Percentiles rank a stretch among this genome's conserved stretches.
phyloP scores from a whole-genome alignment of 37 sponge, comb jelly and placozoan species.

The Geodia barretti region DNA sequence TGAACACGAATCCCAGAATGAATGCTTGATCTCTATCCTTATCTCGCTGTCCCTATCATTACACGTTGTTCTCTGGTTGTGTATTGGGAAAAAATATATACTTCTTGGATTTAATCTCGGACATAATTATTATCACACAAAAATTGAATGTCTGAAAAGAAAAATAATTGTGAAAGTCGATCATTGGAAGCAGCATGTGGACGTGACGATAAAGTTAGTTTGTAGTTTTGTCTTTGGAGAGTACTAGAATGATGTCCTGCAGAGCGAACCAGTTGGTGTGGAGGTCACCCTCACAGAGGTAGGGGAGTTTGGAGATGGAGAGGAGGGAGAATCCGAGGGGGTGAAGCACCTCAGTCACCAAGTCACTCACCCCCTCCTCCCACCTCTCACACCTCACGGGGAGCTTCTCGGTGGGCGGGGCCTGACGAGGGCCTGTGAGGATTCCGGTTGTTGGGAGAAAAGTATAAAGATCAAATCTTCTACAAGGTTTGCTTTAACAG shows the following conservation, averaged over 20 bases:
- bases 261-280: conserved; percentile 31
- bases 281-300: conserved; percentile 68
- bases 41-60: no score
- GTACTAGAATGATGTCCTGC: conserved; percentile 41
- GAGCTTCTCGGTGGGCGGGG: conserved; percentile 41
- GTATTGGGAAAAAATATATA: no score
- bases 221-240: not conserved
- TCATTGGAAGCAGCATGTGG: not conserved
- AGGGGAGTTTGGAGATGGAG: conserved; percentile 60
- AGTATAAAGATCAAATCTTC: not conserved
- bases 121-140: no score
- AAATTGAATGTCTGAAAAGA: no score
- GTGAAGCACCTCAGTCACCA: conserved; percentile 29
- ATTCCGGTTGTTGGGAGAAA: not conserved
- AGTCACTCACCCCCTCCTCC: conserved; percentile 49
- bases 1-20: no score
- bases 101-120: no score
- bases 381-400: conserved; percentile 15
- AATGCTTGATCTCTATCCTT: no score
- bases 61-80: no score
- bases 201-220: not conserved
- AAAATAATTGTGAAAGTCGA: no score
- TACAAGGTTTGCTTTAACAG: no score
- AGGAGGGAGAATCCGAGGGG: conserved; percentile 54
- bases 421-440: conserved; percentile 18